phyloP scores from a whole-genome alignment of 2,888 invertebrate genomes.

The Rhodophaea formosa region DNA sequence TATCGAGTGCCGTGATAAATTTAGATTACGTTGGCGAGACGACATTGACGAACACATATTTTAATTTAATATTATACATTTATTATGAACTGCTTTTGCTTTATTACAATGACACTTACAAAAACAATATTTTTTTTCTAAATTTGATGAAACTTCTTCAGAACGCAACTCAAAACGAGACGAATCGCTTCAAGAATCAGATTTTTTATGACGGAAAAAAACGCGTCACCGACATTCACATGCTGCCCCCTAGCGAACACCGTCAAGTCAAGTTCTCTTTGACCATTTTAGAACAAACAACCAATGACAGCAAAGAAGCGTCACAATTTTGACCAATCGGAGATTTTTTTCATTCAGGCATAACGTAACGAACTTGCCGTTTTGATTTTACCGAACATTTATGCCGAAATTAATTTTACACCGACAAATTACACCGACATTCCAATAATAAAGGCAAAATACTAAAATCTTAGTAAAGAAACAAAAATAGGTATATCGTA shows the following conservation, averaged over 20 bases:
- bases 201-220: conserved; percentile 68
- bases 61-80: conserved; percentile 3
- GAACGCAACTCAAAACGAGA: conserved; percentile 67
- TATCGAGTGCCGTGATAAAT: not conserved
- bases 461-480: too few relatives aligned
- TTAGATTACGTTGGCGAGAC: not conserved
- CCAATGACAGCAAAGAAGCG: conserved; percentile 34
- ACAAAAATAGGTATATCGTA: too few relatives aligned
- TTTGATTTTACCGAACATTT: conserved; percentile 38
- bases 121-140: conserved; percentile 65
- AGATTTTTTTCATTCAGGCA: conserved; percentile 22
- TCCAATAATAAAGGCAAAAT: not conserved
- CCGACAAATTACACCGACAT: conserved; percentile 47
- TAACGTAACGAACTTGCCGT: conserved; percentile 56
- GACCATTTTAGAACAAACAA: not conserved
- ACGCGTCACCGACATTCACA: conserved; percentile 60
- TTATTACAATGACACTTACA: conserved; percentile 67
- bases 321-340: not conserved
- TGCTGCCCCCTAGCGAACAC: conserved; percentile 52
- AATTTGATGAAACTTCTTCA: conserved; percentile 48
- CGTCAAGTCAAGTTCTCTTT: conserved; percentile 60
- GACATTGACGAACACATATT: not conserved
- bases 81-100: conserved; percentile 13
- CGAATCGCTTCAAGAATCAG: conserved; percentile 65
- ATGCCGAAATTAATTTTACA: conserved; percentile 48